Evolutionary conservation across 2,888 invertebrate species (phyloP), one percentile per base, ranked within the genome.

Genomic region (Petrophora chlorosata): DNA sequence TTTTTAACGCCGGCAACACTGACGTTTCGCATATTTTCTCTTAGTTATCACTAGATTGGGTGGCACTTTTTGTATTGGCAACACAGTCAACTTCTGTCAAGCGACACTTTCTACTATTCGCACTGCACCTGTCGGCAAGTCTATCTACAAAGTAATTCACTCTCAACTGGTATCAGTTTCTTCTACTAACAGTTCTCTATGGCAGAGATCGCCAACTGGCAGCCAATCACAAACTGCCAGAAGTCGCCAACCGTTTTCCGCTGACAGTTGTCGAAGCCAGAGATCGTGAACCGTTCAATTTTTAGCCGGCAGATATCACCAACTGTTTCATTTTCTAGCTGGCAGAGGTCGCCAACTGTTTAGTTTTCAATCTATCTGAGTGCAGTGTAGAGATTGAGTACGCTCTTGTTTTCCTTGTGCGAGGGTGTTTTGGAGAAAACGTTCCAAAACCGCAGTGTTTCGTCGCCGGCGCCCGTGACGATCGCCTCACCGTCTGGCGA

Each of bases 401-500:
- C 97, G 54, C 98, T 98, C 82, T 98, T 96, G 65, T 97, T 97
- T 81, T 97, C 97, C 81, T 96, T 97, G 76, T 97, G 97, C 47
- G 97, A 97, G 23, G 98, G 93, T 9, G 98, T 97, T 91, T 99
- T 99, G 73, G 97, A 98, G 89, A 99, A 99, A 0, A 99, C 98
- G 91, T 99, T 99, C 99, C 99, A 99, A 84, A 99, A 99, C 4
- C 99, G 92, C 3, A 99, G 91, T 0, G 99, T 99, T 80, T 99
- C 99, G 83, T 99, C 99, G 0, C 99, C 99, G 0, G 99, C 99
- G 15, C 99, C 99, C 0, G 99, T 99, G 0, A 99, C 99, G 59
- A 99, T 99, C 2, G 99, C 98, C 80, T 99, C 99, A 19, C 99
- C 99, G 80, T 99, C 99, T 0, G 99, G 99, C 2, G 98, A 99